phyloP scores from a whole-genome alignment of 2,888 invertebrate genomes.

The Smittia aterrima region DNA sequence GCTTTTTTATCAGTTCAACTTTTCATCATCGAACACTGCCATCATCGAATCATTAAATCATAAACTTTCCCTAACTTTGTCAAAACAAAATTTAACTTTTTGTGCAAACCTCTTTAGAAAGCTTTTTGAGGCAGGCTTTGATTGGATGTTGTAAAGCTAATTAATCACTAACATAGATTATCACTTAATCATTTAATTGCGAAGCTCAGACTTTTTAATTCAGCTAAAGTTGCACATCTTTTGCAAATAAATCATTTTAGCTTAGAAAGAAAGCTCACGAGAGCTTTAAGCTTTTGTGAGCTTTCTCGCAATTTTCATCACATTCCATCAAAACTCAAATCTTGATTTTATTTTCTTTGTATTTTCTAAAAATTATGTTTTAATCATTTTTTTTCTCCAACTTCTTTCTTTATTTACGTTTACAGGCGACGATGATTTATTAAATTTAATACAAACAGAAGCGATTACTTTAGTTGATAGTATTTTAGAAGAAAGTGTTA shows the following conservation, averaged over 20 bases:
- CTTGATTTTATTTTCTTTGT: background rate
- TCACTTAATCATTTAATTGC: background rate
- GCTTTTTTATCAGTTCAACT: background rate
- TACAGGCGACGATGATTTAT: constrained; percentile 40
- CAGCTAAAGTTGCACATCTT: too few species aligned
- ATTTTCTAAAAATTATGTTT: background rate
- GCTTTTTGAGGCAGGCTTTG: background rate
- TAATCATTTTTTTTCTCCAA: background rate
- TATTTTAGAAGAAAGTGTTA: constrained; percentile 52
- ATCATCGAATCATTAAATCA: constrained; percentile 9
- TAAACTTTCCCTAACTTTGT: background rate
- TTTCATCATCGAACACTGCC: background rate
- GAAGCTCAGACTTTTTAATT: too few species aligned
- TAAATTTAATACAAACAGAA: constrained; percentile 45
- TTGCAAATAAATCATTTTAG: too few species aligned
- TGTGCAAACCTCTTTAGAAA: background rate
- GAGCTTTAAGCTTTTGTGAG: too few species aligned
- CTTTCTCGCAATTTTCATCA: background rate
- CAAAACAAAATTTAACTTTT: background rate
- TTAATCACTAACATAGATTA: background rate
- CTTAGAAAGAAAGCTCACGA: too few species aligned
- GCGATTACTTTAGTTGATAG: constrained; percentile 52
- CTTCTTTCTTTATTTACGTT: constrained; percentile 23
- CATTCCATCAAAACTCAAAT: too few species aligned
- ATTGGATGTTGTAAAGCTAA: constrained; percentile 12